Percentiles rank a stretch among this genome's conserved stretches.
phyloP scores from a whole-genome alignment of 1,140 invertebrate genomes.

The Drosophila fuyamai region DNA sequence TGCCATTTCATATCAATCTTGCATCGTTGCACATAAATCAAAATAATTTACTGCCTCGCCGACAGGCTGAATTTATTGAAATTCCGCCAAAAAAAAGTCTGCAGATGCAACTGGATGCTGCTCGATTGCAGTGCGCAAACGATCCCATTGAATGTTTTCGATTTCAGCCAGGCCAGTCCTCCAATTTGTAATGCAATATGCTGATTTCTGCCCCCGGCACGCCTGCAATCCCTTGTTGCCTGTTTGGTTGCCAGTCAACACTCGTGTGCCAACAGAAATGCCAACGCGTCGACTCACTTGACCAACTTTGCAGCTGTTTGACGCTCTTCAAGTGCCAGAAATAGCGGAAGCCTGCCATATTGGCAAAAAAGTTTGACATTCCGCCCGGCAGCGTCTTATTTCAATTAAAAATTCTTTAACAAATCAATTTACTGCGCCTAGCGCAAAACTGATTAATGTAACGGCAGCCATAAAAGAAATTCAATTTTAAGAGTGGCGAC shows the following conservation, averaged over 20 bases:
- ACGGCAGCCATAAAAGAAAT: constrained; percentile 47
- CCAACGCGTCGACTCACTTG: constrained; percentile 53
- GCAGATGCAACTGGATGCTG: constrained; percentile 7
- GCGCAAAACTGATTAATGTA: constrained; percentile 59
- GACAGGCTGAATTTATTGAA: constrained; percentile 52
- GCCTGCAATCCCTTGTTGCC: constrained; percentile 2
- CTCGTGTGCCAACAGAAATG: constrained; percentile 70
- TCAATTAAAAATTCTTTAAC: constrained; percentile 82
- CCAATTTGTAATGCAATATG: constrained; percentile 58
- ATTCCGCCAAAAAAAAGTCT: constrained; percentile 30
- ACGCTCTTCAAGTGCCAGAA: constrained; percentile 27
- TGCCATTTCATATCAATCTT: constrained; percentile 47
- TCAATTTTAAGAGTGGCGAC: constrained; percentile 54
- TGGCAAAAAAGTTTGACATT: constrained; percentile 63
- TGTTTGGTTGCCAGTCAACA: constrained; percentile 55
- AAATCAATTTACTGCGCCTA: constrained; percentile 70
- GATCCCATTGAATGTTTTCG: constrained; percentile 37
- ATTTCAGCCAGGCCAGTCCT: constrained; percentile 25
- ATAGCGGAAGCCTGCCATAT: constrained; percentile 34
- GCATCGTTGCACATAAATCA: constrained; percentile 65
- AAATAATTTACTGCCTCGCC: constrained; percentile 66
- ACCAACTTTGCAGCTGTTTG: constrained; percentile 35
- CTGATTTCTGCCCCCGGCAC: constrained; percentile 31
- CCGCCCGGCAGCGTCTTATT: constrained; percentile 59
- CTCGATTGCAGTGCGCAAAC: constrained; percentile 9